phyloP scores from a whole-genome alignment of 2,888 invertebrate species.

The Apamea epomidion region DNA sequence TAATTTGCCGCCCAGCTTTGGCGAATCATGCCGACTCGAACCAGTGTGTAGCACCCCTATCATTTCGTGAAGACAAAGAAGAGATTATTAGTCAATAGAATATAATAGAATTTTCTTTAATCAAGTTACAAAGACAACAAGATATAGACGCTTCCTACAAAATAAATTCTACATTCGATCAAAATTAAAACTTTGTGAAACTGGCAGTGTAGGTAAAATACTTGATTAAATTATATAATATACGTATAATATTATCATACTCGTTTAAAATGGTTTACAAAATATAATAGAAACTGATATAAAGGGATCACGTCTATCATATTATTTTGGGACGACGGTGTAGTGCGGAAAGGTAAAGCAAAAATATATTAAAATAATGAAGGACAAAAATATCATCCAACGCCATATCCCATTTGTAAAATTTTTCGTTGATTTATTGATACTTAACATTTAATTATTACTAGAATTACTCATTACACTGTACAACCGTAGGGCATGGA shows the following conservation, averaged over 20 bases:
- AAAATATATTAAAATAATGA: neutral
- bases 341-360: no score
- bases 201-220: neutral
- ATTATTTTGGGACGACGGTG: neutral
- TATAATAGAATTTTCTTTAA: no score
- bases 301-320: neutral
- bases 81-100: no score
- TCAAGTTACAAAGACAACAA: no score
- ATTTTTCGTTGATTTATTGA: slow-evolving; percentile 18
- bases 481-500: slow-evolving; percentile 8
- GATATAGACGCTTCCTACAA: neutral
- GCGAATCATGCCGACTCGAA: neutral
- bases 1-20: neutral
- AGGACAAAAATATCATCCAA: neutral
- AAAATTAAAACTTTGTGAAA: neutral
- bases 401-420: neutral
- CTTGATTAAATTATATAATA: neutral
- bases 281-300: neutral
- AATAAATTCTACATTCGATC: neutral
- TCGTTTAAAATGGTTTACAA: neutral
- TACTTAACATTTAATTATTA: slow-evolving; percentile 11
- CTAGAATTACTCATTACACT: neutral
- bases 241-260: neutral
- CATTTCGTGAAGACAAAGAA: neutral
- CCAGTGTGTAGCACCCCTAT: neutral